These are phyloP conservation scores for Scaptomyza reducta DNA, from an alignment of 2,888 invertebrate species.

Conservation along the genomic window DNA sequence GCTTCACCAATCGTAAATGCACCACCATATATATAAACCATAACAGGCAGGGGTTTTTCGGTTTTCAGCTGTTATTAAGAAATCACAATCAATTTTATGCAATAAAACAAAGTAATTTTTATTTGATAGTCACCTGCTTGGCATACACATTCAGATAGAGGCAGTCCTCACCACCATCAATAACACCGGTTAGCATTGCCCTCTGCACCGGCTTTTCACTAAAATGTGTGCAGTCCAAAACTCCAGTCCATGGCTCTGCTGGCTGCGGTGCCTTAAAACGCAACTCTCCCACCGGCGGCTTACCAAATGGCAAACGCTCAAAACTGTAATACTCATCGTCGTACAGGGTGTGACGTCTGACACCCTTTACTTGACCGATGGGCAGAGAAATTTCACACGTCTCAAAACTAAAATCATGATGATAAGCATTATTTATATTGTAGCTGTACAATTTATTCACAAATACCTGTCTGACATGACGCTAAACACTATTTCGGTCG, in stretches of 20 bases:
- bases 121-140: conserved; percentile 69
- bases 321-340: conserved; percentile 74
- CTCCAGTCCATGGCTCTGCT: conserved; percentile 82
- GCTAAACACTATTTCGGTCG: neutral
- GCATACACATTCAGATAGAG: conserved; percentile 85
- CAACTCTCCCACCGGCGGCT: conserved; percentile 77
- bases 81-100: conserved; percentile 2
- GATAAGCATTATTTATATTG: neutral
- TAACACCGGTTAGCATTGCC: conserved; percentile 60
- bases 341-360: conserved; percentile 50
- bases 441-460: neutral
- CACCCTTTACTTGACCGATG: conserved; percentile 60
- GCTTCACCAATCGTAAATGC: conserved; percentile 84
- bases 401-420: conserved; percentile 33
- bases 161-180: conserved; percentile 85
- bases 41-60: conserved; percentile 77
- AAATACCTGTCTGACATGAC: conserved; percentile 54
- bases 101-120: conserved; percentile 18
- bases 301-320: conserved; percentile 77
- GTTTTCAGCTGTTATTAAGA: conserved; percentile 47
- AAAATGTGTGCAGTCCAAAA: conserved; percentile 81
- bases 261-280: conserved; percentile 83
- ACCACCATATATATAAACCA: conserved; percentile 85
- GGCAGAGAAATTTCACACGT: conserved; percentile 58
- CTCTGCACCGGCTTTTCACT: conserved; percentile 79